These are phyloP conservation scores for Dinomys branickii DNA, from an alignment of 2,113 vertebrate genomes.

Conservation along the genomic window DNA sequence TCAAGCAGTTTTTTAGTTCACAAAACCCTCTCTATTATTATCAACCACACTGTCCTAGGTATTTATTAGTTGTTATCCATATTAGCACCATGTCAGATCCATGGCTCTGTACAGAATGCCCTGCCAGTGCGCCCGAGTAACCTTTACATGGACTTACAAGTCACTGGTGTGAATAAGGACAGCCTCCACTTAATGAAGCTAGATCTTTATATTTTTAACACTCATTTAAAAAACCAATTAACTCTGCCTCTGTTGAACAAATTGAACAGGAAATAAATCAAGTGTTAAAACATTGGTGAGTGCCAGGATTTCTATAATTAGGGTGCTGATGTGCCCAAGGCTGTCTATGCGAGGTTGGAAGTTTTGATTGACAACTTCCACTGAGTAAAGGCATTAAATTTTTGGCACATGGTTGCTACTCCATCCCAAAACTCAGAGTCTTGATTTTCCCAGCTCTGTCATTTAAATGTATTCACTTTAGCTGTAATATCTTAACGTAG, in stretches of 20 bases:
- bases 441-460: background rate
- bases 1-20: background rate
- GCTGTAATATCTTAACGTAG: background rate
- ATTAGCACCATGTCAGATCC: slow-evolving; percentile 74
- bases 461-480: slow-evolving; percentile 35
- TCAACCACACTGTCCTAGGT: slow-evolving; percentile 7
- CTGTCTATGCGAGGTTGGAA: slow-evolving; percentile 86
- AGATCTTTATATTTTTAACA: slow-evolving; percentile 92
- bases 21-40: background rate
- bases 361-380: slow-evolving; percentile 92
- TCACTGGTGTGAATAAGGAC: slow-evolving; percentile 84
- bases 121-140: slow-evolving; percentile 82
- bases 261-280: slow-evolving; percentile 95
- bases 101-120: slow-evolving; percentile 75
- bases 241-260: slow-evolving; percentile 91
- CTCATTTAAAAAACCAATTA: slow-evolving; percentile 96
- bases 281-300: slow-evolving; percentile 93
- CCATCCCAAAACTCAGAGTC: slow-evolving; percentile 50
- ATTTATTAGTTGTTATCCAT: slow-evolving; percentile 73
- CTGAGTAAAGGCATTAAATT: slow-evolving; percentile 88
- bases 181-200: slow-evolving; percentile 90
- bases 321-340: slow-evolving; percentile 90
- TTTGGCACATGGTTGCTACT: slow-evolving; percentile 34
- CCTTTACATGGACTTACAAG: slow-evolving; percentile 86
- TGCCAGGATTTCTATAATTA: slow-evolving; percentile 92